Conservation (phyloP, 2,113 vertebrate species). For the Panthera leo region DNA sequence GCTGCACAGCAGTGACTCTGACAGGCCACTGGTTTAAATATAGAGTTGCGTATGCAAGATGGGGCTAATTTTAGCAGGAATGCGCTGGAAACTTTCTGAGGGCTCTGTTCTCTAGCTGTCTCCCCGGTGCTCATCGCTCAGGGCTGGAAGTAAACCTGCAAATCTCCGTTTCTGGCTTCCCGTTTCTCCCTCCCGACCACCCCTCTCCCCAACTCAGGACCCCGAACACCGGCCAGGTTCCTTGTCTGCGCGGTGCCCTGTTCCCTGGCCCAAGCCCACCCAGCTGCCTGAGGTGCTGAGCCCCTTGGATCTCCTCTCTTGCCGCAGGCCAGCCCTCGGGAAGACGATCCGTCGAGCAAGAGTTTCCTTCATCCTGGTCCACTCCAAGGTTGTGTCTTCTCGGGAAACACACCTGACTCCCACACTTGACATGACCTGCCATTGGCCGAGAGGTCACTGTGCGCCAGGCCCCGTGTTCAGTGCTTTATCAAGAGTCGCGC, state of each 20-base stretch:
- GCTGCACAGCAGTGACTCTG: constrained; percentile 41
- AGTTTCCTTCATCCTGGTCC: background rate
- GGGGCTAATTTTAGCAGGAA: constrained; percentile 81
- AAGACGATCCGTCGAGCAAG: background rate
- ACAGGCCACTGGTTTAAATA: constrained; percentile 80
- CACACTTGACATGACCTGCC: rapidly evolving
- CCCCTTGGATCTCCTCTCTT: background rate
- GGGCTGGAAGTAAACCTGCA: constrained; percentile 47
- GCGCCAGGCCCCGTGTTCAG: background rate
- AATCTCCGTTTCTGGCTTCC: background rate
- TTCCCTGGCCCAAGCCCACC: background rate
- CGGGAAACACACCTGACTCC: no score
- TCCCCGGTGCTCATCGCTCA: constrained; percentile 48
- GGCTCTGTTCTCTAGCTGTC: constrained; percentile 76
- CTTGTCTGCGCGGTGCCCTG: background rate
- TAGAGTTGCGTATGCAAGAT: constrained; percentile 71
- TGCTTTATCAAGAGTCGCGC: background rate
- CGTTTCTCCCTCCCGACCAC: background rate
- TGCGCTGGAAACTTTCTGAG: constrained; percentile 80
- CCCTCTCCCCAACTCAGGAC: background rate
- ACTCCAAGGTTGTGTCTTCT: rapidly evolving
- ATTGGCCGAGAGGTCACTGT: rapidly evolving
- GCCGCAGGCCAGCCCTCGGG: background rate
- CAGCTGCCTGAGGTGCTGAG: background rate
- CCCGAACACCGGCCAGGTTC: background rate